These are phyloP conservation scores for Vidua macroura DNA, from an alignment of 2,113 vertebrate species.

Conservation along the genomic window DNA sequence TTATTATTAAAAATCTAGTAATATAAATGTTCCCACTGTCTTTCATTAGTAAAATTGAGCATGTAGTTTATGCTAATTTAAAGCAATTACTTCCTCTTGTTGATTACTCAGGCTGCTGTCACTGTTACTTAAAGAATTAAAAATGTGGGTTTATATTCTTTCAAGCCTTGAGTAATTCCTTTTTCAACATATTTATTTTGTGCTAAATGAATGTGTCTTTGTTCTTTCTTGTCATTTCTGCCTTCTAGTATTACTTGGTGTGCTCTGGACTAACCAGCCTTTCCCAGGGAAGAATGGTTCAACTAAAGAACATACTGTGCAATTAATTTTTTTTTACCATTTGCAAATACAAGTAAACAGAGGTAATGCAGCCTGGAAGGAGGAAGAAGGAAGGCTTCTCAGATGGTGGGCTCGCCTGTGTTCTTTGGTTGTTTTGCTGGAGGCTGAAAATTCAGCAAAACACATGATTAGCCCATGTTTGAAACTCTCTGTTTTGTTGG, in stretches of 20 bases:
- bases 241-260: background rate
- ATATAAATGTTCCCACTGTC: background rate
- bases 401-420: background rate
- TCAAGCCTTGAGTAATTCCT: background rate
- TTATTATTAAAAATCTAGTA: background rate
- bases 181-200: background rate
- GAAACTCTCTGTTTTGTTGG: conserved; percentile 21
- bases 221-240: background rate
- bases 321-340: background rate
- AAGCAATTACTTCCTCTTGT: background rate
- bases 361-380: conserved; percentile 8
- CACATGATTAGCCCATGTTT: background rate
- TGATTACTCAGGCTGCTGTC: background rate
- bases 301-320: background rate
- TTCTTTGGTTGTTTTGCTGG: background rate
- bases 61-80: background rate
- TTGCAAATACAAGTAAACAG: conserved; percentile 18
- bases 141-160: conserved; percentile 1
- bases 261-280: background rate
- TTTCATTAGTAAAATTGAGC: background rate
- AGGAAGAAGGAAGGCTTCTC: conserved; percentile 6
- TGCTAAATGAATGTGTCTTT: background rate
- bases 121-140: background rate
- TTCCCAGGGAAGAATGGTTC: background rate
- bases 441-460: conserved; percentile 3